Conservation (phyloP, 2,113 vertebrate species). For the Haemorhous mexicanus region DNA sequence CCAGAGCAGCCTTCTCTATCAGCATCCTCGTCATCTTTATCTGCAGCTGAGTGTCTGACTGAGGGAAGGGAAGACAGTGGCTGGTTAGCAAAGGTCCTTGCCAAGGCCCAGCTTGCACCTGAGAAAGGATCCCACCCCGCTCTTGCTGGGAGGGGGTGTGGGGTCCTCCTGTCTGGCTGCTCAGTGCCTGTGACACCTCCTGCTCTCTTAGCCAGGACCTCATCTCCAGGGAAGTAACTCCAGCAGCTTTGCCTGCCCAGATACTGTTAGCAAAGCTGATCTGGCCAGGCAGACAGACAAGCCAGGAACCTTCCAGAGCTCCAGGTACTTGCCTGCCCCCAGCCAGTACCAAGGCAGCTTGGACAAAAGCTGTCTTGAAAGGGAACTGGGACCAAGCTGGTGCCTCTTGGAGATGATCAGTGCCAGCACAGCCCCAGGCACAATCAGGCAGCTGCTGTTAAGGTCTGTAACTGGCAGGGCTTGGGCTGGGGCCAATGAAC, state of each 20-base stretch:
- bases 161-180: neutral
- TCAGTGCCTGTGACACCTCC: neutral
- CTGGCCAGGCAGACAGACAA: neutral
- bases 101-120: no score
- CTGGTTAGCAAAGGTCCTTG: no score
- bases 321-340: neutral
- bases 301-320: neutral
- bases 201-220: neutral
- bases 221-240: neutral
- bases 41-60: no score
- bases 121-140: neutral
- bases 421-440: neutral
- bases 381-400: neutral
- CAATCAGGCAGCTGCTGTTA: neutral
- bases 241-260: neutral
- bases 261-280: neutral
- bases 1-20: no score
- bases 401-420: neutral
- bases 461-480: neutral
- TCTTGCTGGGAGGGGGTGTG: neutral
- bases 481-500: neutral
- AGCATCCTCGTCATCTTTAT: no score
- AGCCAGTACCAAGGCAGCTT: neutral
- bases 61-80: no score
- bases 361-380: neutral